These are phyloP conservation scores for Megastigmus dorsalis DNA, from an alignment of 2,888 invertebrate species.

Conservation along the genomic window DNA sequence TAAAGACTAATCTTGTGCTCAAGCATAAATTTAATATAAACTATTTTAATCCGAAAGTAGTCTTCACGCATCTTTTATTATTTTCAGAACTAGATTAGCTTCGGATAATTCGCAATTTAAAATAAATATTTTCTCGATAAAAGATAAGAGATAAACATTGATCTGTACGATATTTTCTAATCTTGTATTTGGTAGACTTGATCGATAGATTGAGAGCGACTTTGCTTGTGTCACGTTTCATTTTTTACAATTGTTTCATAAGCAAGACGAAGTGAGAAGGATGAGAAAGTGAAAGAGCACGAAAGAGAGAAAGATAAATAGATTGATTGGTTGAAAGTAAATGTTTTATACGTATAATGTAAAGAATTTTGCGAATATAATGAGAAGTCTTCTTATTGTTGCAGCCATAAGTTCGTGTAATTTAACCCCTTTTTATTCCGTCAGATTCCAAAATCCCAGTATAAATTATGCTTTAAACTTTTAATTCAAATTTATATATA, in stretches of 20 bases:
- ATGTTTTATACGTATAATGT: slow-evolving; percentile 66
- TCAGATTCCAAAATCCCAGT: background rate
- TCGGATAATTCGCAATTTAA: slow-evolving; percentile 37
- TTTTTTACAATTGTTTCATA: slow-evolving; percentile 40
- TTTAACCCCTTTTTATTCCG: background rate
- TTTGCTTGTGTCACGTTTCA: slow-evolving; percentile 42
- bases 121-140: slow-evolving; percentile 52
- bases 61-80: slow-evolving; percentile 38
- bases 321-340: slow-evolving; percentile 62
- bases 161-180: slow-evolving; percentile 56
- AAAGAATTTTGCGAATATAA: slow-evolving; percentile 64
- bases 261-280: background rate
- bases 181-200: slow-evolving; percentile 47
- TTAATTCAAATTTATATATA: no score
- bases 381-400: slow-evolving; percentile 46
- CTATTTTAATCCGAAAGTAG: slow-evolving; percentile 42
- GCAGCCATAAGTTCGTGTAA: slow-evolving; percentile 18
- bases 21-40: slow-evolving; percentile 25
- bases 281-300: slow-evolving; percentile 35
- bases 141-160: slow-evolving; percentile 27
- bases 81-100: slow-evolving; percentile 4
- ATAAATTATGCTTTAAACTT: no score
- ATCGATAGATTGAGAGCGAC: slow-evolving; percentile 13
- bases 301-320: slow-evolving; percentile 29
- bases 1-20: background rate